A percentile compares a stretch with the other conserved stretches of the same genome.
Evolutionary conservation across 1,140 invertebrate species (phyloP).

Genomic region (Hetaerina americana): DNA sequence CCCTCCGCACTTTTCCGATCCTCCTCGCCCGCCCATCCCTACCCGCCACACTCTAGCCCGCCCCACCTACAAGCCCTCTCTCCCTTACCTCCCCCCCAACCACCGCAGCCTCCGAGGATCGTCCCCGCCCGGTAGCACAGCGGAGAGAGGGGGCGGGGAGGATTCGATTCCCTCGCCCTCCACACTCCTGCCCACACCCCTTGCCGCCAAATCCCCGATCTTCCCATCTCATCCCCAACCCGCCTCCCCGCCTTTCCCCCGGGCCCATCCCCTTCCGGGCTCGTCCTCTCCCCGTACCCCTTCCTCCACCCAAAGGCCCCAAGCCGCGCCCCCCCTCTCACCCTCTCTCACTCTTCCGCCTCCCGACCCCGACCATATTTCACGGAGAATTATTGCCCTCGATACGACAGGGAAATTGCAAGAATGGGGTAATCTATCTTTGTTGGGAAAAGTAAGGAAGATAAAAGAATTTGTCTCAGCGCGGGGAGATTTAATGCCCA

Average conservation of each 20-base stretch:
- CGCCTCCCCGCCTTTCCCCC: too few species aligned
- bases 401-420: conserved; percentile 24
- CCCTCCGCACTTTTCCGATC: neutral
- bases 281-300: too few species aligned
- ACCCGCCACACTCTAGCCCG: neutral
- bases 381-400: conserved; percentile 21
- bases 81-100: too few species aligned
- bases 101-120: too few species aligned
- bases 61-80: neutral
- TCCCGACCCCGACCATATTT: conserved; percentile 19
- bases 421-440: conserved; percentile 26
- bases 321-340: too few species aligned
- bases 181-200: neutral
- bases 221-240: neutral
- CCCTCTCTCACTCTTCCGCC: too few species aligned
- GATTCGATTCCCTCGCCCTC: too few species aligned
- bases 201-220: neutral
- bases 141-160: too few species aligned
- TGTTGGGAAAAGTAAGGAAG: conserved; percentile 25
- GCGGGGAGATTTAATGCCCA: conserved; percentile 11
- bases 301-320: neutral
- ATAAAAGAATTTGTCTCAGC: conserved; percentile 26
- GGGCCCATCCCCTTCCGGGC: too few species aligned
- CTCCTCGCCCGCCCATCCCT: neutral
- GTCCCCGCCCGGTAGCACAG: too few species aligned